phyloP scores from a whole-genome alignment of 2,888 invertebrate genomes.

The Diarsia brunnea region DNA sequence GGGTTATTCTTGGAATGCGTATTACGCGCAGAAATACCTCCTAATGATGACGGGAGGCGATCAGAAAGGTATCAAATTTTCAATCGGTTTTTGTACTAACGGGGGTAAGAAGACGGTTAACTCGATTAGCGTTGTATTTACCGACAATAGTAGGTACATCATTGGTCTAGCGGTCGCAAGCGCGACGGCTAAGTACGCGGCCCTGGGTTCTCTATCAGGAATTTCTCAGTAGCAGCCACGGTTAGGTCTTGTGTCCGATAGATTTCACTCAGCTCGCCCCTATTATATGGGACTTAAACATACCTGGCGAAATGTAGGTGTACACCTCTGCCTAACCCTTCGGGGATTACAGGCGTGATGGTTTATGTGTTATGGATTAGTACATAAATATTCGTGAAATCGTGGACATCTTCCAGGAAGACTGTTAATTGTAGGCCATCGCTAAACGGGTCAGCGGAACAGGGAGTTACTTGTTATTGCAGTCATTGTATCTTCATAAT shows the following conservation, averaged over 20 bases:
- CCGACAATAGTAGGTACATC: background rate
- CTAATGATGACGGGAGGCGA: constrained; percentile 10
- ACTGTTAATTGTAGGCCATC: background rate
- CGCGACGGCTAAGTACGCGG: background rate
- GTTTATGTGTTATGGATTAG: background rate
- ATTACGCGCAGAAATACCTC: constrained; percentile 43
- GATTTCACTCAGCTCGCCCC: too few relatives aligned
- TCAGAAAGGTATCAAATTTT: background rate
- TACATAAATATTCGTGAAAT: background rate
- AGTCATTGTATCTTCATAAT: background rate
- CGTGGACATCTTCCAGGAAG: background rate
- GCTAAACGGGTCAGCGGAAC: background rate
- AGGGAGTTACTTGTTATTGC: background rate
- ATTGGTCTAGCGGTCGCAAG: background rate
- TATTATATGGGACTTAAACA: background rate
- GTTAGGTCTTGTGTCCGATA: too few relatives aligned
- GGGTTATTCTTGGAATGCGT: constrained; percentile 76
- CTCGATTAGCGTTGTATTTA: background rate
- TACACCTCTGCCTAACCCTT: background rate
- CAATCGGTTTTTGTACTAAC: background rate
- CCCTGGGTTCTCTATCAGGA: background rate
- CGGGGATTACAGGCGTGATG: background rate
- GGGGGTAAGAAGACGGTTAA: background rate
- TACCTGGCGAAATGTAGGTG: background rate
- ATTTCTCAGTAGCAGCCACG: too few relatives aligned